Percentiles rank a stretch among this genome's conserved stretches.
These are phyloP conservation scores for Cecropterus lyciades DNA, from an alignment of 1,140 invertebrate species.

Conservation along the genomic window DNA sequence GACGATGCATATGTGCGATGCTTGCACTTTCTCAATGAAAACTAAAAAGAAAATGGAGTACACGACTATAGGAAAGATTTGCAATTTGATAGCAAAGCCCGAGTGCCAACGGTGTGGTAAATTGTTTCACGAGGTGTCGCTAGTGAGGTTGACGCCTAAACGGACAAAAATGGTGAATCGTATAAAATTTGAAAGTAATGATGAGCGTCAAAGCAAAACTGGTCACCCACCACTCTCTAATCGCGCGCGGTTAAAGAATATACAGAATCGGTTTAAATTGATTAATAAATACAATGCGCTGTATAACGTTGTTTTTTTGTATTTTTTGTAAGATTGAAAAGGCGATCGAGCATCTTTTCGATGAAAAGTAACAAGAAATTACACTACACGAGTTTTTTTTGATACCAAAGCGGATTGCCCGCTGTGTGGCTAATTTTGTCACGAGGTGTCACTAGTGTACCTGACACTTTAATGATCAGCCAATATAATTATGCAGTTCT, in stretches of 20 bases:
- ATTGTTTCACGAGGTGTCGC: constrained; percentile 26
- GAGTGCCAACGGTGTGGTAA: background rate
- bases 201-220: background rate
- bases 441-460: no score
- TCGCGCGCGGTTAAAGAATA: constrained; percentile 46
- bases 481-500: no score
- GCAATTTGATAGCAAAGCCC: background rate
- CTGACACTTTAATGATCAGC: no score
- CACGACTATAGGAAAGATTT: background rate
- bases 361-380: no score
- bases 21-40: background rate
- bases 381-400: no score
- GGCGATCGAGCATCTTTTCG: no score
- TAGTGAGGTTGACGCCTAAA: constrained; percentile 16
- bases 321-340: no score
- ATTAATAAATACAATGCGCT: constrained; percentile 44
- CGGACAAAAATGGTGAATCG: background rate
- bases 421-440: no score
- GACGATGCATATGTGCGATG: background rate
- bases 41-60: background rate
- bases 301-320: constrained; percentile 30
- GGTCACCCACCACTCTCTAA: constrained; percentile 25
- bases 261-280: constrained; percentile 47
- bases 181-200: background rate
- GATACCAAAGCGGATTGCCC: no score